These are phyloP conservation scores for Zeuzera pyrina DNA, from an alignment of 2,888 invertebrate genomes.

Conservation along the genomic window DNA sequence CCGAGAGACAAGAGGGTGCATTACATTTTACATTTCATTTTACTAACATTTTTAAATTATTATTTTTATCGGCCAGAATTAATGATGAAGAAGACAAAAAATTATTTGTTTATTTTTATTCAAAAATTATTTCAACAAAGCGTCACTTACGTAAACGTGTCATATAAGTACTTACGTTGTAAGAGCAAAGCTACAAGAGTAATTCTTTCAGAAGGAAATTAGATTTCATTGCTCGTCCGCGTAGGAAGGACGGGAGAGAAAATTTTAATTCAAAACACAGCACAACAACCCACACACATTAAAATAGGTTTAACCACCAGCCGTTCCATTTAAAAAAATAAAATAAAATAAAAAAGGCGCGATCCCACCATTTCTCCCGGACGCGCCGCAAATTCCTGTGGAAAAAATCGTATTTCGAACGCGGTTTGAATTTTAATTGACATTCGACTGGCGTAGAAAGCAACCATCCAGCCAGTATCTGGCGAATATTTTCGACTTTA, in stretches of 20 bases:
- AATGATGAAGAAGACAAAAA: no score
- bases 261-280: slow-evolving; percentile 69
- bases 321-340: slow-evolving; percentile 65
- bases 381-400: slow-evolving; percentile 68
- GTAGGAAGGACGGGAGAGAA: slow-evolving; percentile 36
- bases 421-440: slow-evolving; percentile 74
- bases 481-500: slow-evolving; percentile 55
- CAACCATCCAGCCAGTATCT: slow-evolving; percentile 32
- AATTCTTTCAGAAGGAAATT: slow-evolving; percentile 48
- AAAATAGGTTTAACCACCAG: slow-evolving; percentile 71
- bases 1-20: slow-evolving; percentile 39
- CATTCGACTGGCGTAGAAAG: slow-evolving; percentile 49
- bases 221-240: slow-evolving; percentile 59
- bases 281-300: slow-evolving; percentile 67
- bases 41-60: no score
- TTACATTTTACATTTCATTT: no score
- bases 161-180: no score
- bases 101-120: no score
- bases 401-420: slow-evolving; percentile 74
- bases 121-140: no score
- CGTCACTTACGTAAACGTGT: no score
- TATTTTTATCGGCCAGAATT: no score
- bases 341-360: slow-evolving; percentile 68
- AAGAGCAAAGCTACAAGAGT: no score
- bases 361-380: slow-evolving; percentile 65